Evolutionary conservation across 2,888 invertebrate species (phyloP), one percentile per base, ranked within the genome.

Genomic region (Urechis unicinctus): DNA sequence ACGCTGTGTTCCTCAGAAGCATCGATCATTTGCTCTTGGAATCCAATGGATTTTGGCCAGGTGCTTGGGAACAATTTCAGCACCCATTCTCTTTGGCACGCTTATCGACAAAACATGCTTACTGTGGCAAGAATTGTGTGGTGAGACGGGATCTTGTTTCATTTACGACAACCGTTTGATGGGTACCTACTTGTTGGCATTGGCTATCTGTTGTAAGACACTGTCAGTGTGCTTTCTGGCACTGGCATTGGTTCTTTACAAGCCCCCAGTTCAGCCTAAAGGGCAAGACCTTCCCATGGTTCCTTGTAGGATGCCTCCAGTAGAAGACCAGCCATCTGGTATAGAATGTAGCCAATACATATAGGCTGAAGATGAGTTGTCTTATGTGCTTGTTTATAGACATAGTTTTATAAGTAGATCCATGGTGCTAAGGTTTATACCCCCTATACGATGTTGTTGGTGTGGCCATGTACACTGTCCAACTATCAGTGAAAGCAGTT

Each of bases 21-120:
- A 95, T 74, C 84, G 94, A 52, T 92, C 94, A 1, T 93, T 96
- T 80, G 95, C 94, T 1, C 82, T 96, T 46, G 95, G 95, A 62
- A 92, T 96, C 86, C 95, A 96, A 80, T 95, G 94, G 82, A 93
- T 96, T 59, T 89, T 95, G 75, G 92, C 95, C 78, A 84, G 95
- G 44, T 72, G 75, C 58, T 66, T 81, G 36, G 78, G 78, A 26
- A 94, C 94, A 71, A 95, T 96, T 67, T 96, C 96, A 1, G 94
- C 94, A 13, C 95, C 95, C 1, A 92, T 95, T 62, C 81, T 95
- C 50, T 95, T 95, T 79, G 95, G 95, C 2, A 91, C 91, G 79
- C 83, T 96, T 57, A 94, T 96, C 68, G 96, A 96, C 79, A 88
- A 91, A 22, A 91, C 94, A 1, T 96, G 96, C 75, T 83, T 90